Conservation (phyloP, 1,140 invertebrate genomes). For the Drosophila murphyi region DNA sequence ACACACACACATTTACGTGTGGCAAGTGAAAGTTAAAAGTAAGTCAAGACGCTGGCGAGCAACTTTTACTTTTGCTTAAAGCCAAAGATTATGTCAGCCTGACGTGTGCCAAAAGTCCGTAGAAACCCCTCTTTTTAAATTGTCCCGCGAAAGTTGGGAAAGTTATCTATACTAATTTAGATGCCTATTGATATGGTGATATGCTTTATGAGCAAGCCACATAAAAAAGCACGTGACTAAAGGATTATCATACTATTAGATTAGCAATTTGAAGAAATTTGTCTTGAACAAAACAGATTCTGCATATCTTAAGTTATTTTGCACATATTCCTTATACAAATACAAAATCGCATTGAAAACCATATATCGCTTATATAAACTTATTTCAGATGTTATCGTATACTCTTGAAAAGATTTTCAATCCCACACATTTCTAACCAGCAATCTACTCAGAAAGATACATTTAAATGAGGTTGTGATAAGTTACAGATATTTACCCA, state of each 20-base stretch:
- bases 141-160: neutral
- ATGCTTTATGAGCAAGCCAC: neutral
- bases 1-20: neutral
- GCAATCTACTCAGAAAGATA: too few species aligned
- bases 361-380: too few species aligned
- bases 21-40: constrained; percentile 71
- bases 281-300: too few species aligned
- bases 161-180: constrained; percentile 27
- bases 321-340: too few species aligned
- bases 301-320: too few species aligned
- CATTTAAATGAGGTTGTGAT: too few species aligned
- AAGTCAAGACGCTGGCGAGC: constrained; percentile 65
- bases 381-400: too few species aligned
- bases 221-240: constrained; percentile 28
- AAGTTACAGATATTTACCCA: too few species aligned
- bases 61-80: constrained; percentile 65
- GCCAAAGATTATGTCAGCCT: constrained; percentile 49
- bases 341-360: too few species aligned
- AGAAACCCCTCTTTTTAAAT: constrained; percentile 20
- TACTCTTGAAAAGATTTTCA: too few species aligned
- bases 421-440: too few species aligned
- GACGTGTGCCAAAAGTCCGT: constrained; percentile 28
- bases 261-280: too few species aligned
- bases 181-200: constrained; percentile 33
- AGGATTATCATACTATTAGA: constrained; percentile 1